Base-by-base conservation (phyloP, 2,888 invertebrate species). In the Alentia gelatinosa region DNA sequence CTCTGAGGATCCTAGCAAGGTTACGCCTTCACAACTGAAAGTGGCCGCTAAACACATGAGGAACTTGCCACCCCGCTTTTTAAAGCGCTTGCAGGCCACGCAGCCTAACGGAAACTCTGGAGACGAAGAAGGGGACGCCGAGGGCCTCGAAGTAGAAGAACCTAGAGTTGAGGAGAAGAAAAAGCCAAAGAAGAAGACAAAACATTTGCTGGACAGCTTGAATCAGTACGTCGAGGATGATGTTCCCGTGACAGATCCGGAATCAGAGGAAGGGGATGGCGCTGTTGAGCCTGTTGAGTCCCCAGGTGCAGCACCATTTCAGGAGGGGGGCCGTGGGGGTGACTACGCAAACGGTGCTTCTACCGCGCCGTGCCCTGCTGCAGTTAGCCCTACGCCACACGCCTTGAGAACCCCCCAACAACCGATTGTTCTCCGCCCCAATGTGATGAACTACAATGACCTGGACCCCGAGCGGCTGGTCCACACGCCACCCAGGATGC, bases 31-130 rank as follows among this genome's bases (percentile, higher is more conserved):
- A 7, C 93, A 93, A 84, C 83, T 93, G 79, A 93, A 93, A 89
- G 93, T 93, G 26, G 93, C 93, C 35, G 92, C 93, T 39, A 93
- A 93, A 74, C 93, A 93, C 91, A 93, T 93, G 93, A 92, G 92
- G 33, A 93, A 92, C 74, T 89, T 93, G 50, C 93, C 93, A 9
- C 93, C 93, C 19, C 68, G 93, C 33, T 93, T 93, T 63, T 89
- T 93, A 30, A 88, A 92, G 26, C 90, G 91, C 30, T 89, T 93
- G 33, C 92, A 93, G 63, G 90, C 30, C 1, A 33, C 89, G 12
- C 89, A 89, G 37, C 42, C 42, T 91, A 56, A 91, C 91, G 75
- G 79, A 56, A 47, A 91, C 91, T 26, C 47, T n/a, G 40, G 83
- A 12, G 83, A 83, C 88, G 33, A 75, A 74, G 33, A 93, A 92